Evolutionary conservation across 2,797 vertebrate species (phyloP).

Genomic region (Podargus strigoides): DNA sequence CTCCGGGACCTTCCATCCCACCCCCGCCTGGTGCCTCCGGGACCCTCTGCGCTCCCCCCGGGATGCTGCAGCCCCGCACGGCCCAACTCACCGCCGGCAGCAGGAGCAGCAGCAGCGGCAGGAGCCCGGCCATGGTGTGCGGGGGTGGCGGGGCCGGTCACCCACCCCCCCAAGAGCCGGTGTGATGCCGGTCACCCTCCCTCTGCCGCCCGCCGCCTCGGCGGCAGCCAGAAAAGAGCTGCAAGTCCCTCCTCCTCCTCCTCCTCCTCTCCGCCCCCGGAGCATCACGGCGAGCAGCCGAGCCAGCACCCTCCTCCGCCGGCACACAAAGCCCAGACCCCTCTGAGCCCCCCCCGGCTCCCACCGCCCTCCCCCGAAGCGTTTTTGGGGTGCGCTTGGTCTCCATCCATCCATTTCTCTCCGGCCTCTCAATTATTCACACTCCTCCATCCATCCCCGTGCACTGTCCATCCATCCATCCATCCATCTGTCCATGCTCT

Average conservation of each 20-base stretch:
- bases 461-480: neutral
- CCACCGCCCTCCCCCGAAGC: neutral
- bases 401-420: neutral
- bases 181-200: neutral
- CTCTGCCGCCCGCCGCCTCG: neutral
- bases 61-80: neutral
- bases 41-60: neutral
- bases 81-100: constrained; percentile 65
- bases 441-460: fast-evolving
- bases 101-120: constrained; percentile 33
- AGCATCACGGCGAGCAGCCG: neutral
- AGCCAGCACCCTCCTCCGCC: neutral
- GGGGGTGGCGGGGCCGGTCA: neutral
- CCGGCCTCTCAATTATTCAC: neutral
- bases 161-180: neutral
- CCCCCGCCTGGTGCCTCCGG: neutral
- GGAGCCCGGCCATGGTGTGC: constrained; percentile 22
- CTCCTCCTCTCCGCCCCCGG: constrained; percentile 17
- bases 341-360: neutral
- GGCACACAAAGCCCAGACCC: neutral
- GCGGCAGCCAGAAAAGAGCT: constrained; percentile 28
- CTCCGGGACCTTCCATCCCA: neutral
- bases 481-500: neutral
- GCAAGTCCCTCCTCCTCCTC: constrained; percentile 20
- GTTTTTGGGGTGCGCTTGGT: neutral